Evolutionary conservation across 1,140 invertebrate genomes (phyloP), one percentile per base, ranked within the genome.

Genomic region (Drosophila kohkoa): DNA sequence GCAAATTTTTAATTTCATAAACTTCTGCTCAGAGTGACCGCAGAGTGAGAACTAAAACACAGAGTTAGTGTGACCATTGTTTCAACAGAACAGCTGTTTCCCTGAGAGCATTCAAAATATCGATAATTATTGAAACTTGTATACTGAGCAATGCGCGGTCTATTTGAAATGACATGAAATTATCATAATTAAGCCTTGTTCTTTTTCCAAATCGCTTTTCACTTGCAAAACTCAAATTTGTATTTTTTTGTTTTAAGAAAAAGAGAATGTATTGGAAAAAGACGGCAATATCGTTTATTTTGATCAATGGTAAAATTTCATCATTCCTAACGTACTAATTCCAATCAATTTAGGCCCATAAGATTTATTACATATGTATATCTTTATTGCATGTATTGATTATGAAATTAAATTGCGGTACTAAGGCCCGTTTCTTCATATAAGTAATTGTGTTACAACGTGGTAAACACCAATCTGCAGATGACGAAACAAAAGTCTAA

Each of bases 341-440:
- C 66, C 66, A 70, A 70, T 75, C 13, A 51, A 30, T 49, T 64
- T 43, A 57, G 57, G 51, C 32, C 72, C 54, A 69, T 77, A 55
- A 55, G 77, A 66, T 72, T 74, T 82, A 79, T 79, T 82, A 87
- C 70, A 82, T 82, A 62, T 75, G 51, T 87, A 82, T 79, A 79
- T 66, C 68, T 79, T 86, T 86, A 86, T 86, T 86, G 79, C 86
- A 77, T 88, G 65, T 86, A 85, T 70, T 77, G 79, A 81, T 82
- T 86, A 82, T 82, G 63, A 86, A 88, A 74, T 86, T 79, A 64
- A 75, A 75, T 58, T 57, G 41, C 51, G 58, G 41, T 32, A 62
- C 25, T 67, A 52, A 28, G 64, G 48, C 55, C 70, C 55, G 64
- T 43, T 62, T 51, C 13, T 30, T 75, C 51, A 60, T 54, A 46